Conservation (phyloP, 2,113 vertebrate species). For the Cynopterus brachyotis region DNA sequence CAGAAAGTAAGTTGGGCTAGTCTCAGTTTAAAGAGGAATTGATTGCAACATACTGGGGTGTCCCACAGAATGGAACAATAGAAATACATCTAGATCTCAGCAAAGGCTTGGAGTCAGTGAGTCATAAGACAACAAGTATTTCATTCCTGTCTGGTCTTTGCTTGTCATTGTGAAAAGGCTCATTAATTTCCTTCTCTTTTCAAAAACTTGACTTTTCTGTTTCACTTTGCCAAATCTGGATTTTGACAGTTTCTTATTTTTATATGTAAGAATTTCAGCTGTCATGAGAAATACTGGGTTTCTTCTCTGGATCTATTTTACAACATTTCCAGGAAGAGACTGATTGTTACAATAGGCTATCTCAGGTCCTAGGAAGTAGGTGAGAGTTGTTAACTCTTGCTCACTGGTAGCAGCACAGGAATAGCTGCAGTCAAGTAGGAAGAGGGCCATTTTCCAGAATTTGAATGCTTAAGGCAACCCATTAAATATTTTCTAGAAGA, state of each 20-base stretch:
- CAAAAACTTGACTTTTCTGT: neutral
- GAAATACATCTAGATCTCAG: neutral
- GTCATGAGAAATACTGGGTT: neutral
- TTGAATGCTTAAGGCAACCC: neutral
- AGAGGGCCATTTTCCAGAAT: neutral
- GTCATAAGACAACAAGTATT: neutral
- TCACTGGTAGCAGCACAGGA: neutral
- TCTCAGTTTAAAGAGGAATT: neutral
- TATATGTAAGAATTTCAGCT: neutral
- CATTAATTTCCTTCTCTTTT: neutral
- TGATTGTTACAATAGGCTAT: neutral
- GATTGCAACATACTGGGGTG: neutral
- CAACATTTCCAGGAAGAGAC: neutral
- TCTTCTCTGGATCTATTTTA: neutral
- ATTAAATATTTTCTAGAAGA: neutral
- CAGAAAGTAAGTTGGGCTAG: neutral
- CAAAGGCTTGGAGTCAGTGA: neutral
- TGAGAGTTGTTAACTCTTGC: accelerated
- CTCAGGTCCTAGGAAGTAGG: neutral
- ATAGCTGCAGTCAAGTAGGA: neutral
- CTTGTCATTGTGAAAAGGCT: neutral
- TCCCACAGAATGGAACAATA: neutral
- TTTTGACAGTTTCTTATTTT: neutral
- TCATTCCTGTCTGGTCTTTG: neutral
- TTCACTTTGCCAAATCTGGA: neutral